Conservation (phyloP, 2,113 vertebrate genomes). For the Indicator maculatus region DNA sequence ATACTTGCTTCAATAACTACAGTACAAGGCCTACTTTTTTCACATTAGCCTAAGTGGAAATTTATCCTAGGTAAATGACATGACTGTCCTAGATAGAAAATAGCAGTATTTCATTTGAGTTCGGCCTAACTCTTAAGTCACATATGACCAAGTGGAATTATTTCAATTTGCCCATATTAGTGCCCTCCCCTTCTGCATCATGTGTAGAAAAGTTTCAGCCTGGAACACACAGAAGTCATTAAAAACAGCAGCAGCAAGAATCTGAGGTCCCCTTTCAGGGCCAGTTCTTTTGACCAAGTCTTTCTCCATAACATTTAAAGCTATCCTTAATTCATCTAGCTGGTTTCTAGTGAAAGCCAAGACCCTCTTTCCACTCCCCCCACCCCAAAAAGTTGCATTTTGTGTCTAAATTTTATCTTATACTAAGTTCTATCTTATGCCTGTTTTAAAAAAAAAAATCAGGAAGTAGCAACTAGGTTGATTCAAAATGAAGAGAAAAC, state of each 20-base stretch:
- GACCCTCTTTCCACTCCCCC: neutral
- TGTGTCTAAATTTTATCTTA: neutral
- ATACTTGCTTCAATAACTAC: neutral
- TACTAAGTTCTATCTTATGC: neutral
- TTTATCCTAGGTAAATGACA: neutral
- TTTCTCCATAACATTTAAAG: neutral
- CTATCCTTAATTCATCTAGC: neutral
- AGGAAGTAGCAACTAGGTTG: neutral
- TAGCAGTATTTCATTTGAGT: neutral
- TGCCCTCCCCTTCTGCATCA: neutral
- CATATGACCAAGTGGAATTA: neutral
- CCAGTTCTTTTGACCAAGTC: neutral
- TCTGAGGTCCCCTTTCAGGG: neutral
- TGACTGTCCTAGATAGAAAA: neutral
- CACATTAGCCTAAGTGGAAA: neutral
- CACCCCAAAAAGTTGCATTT: neutral
- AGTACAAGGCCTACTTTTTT: neutral
- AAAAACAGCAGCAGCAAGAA: neutral
- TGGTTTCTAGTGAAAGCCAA: neutral
- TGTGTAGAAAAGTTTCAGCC: neutral
- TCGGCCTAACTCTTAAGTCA: neutral
- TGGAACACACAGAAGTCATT: neutral
- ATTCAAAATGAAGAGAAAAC: neutral
- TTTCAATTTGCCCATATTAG: neutral
- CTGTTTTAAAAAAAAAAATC: neutral